Conservation (phyloP, 2,888 invertebrate species). For the Clitarchus hookeri region DNA sequence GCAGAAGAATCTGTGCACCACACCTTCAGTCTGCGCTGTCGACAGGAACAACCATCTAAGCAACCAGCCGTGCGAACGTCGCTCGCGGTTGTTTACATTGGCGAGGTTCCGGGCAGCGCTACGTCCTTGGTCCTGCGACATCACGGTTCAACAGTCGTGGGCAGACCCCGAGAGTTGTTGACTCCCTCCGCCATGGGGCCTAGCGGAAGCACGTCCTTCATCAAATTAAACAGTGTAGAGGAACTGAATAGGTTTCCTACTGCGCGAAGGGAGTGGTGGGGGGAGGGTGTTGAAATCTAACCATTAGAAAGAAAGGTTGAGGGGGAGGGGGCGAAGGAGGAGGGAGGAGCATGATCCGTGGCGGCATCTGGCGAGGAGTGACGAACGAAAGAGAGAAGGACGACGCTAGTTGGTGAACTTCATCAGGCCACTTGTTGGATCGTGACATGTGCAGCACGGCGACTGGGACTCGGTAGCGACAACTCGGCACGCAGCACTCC, state of each 20-base stretch:
- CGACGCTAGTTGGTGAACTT: not conserved
- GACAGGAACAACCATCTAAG: no score
- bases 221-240: not conserved
- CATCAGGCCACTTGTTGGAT: slow-evolving; percentile 1
- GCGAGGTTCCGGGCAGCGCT: no score
- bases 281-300: no score
- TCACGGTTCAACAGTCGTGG: not conserved
- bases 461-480: not conserved
- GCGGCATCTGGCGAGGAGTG: slow-evolving; percentile 8
- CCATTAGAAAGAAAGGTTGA: no score
- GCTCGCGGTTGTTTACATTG: no score
- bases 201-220: slow-evolving; percentile 14
- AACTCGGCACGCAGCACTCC: not conserved
- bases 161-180: not conserved
- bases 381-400: not conserved
- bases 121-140: not conserved
- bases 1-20: no score
- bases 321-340: not conserved
- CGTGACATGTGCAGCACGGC: not conserved
- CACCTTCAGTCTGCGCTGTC: no score
- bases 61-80: no score
- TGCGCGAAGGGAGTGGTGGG: not conserved
- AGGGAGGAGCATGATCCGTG: not conserved
- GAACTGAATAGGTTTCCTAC: slow-evolving; percentile 2
- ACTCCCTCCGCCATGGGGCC: not conserved